Base-by-base conservation (phyloP, 92 coral and sea anemone genomes). In the Palythoa heliodiscus region DNA sequence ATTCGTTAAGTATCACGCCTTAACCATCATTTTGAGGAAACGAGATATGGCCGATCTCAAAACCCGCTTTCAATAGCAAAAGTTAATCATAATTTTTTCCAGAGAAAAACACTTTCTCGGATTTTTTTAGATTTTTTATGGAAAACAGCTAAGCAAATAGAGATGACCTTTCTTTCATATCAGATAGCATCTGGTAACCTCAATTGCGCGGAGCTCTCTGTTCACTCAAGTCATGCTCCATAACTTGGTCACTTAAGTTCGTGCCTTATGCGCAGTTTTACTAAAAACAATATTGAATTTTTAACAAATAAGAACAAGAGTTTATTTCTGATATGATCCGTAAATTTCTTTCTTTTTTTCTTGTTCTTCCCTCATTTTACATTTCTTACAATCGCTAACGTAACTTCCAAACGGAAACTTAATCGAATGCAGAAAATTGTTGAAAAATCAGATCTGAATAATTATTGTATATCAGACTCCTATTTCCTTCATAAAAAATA, bases 71-170 rank as follows among this genome's bases (percentile, higher is more conserved):
- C 40, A 40, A 66, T 61, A 12, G 54, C 11, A 64, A 79, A 61
- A 57, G 43, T 24, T 80, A 67, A 47, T 48, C 64, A 43, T 29
- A 24, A 38, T 63, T 24, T 66, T 20, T n/a, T 37, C 75, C 22
- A 60, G 61, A 64, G 29, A 66, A 22, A 80, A 40, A 64, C 14
- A 14, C 55, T 66, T 80, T 48, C 63, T 66, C 58, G 66, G 23
- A 24, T 64, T 66, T 16, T 20, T n/a, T 29, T 0, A 2, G 9
- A 15, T 66, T 66, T 52, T 57, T 80, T 47, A 66, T 48, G 74
- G 47, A 80, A 64, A 47, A 12, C 84, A 80, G 40, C 75, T 64
- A 80, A 43, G 47, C 58, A 80, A 48, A 80, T 48, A 66, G 23
- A 67, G 74, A 64, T 80, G 74, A 39, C 54, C 57, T 79, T 55